Base-by-base conservation (phyloP, 2,113 vertebrate species). In the Callopanchax toddi region DNA sequence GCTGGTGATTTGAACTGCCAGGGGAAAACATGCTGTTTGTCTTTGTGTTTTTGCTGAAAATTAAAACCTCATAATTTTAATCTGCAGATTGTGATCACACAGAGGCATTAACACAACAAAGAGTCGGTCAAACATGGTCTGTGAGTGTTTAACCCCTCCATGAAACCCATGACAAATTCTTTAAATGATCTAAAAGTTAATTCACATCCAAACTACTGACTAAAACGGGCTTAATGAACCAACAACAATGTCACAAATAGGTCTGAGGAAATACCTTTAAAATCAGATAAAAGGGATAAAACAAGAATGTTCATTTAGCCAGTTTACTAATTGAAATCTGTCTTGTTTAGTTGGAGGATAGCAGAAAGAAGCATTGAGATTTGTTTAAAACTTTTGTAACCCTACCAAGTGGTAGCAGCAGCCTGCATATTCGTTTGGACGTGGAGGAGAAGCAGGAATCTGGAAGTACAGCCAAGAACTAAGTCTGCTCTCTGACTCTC, bases 351-450 rank as follows among this genome's bases (percentile, higher is more conserved):
- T 32, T 32, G 29, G 29, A 32, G 5, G 4, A 9, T 8, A 32
- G 10, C 6, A 32, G 29, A 32, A 32, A 32, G 29, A 5, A 6
- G 6, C 6, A 66, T 6, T n/a, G n/a, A n/a, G n/a, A n/a, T n/a
- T n/a, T 3, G 5, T 32, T 4, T 48, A 32, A 50, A 71, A 45
- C 25, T 52, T 45, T 6, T 22, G 2, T 44, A 36, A 58, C 7
- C 65, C 65, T 45, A 64, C 18, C 23, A 59, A 39, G n/a, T n/a
- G n/a, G 22, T 13, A 46, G 29, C 64, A 39, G 15, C 23, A 42
- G 40, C 12, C n/a, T 17, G 4, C 26, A 10, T 37, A 20, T 53
- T 42, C 29, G 6, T 3, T 32, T 26, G 26, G 29, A 56, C 53
- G 29, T 53, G 52, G 18, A 22, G 29, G 58, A 11, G 51, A 53